Evolutionary conservation across 2,888 invertebrate genomes (phyloP), one percentile per base, ranked within the genome.

Genomic region (Caenorhabditis afra): DNA sequence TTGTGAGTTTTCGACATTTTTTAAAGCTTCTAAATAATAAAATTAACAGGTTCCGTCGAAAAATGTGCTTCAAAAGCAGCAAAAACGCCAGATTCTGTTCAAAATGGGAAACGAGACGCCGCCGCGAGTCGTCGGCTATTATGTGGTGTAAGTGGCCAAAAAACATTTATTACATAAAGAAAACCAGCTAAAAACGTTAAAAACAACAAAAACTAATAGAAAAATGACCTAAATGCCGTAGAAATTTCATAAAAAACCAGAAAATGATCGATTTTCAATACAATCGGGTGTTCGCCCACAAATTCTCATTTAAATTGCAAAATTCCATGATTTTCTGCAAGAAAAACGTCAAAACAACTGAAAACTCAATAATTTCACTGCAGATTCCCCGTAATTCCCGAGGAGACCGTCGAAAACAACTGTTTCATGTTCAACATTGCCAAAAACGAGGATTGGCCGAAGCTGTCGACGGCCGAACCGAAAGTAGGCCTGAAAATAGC

Each of bases 321-420:
- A n/a, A n/a, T n/a, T n/a, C n/a, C n/a, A n/a, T n/a, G n/a, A n/a
- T n/a, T n/a, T n/a, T n/a, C n/a, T n/a, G n/a, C n/a, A n/a, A n/a
- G n/a, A 29, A 29, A 29, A 29, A 5, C 7, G 7, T 3, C 3
- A 29, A 29, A 29, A 29, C 3, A 29, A 29, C 3, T 29, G 3
- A 41, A 41, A 41, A 41, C 11, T 14, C 3, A 41, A 11, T 41
- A 41, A 8, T 11, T 41, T 41, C 41, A 41, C 4, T 41, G 73
- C 47, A 88, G 88, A 52, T 86, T 88, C 45, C 89, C 89, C 3
- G 82, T 84, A 49, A 87, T 89, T 45, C 89, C 89, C 0, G 89
- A 89, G 39, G 88, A 89, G 74, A 88, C 86, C 5, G 83, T 85
- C 16, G 89, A 89, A 55, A 89, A 89, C 77, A 89, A 89, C 65